Evolutionary conservation across 2,888 invertebrate species (phyloP), one percentile per base, ranked within the genome.

Genomic region (Dastarcus helophoroides): DNA sequence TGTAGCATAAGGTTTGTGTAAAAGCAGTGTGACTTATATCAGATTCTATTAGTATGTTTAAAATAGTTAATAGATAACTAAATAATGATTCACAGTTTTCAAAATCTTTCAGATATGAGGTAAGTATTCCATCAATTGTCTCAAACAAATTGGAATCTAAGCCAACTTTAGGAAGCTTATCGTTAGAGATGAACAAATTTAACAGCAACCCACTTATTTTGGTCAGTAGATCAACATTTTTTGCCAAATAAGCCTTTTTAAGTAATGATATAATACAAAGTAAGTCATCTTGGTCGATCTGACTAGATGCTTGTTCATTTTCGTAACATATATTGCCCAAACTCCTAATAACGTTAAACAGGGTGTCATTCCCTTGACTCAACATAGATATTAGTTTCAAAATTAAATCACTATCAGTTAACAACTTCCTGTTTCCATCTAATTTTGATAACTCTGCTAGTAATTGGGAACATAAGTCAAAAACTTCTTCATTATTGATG

Each of bases 241-340:
- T 36, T 21, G 47, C 31, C 16, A 41, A 35, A 11, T 34, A 25
- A 33, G 52, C 47, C 11, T 35, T 33, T 30, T 50, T 48, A 15
- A 60, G 39, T 11, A 24, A 37, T n/a, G n/a, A n/a, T n/a, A n/a
- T n/a, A n/a, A n/a, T 25, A 15, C 39, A 45, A 16, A 51, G 39
- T 23, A 60, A 39, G 9, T 59, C 59, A 26, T 49, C 46, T 36
- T 48, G 47, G 26, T 51, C 51, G 22, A 62, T 46, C 29, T 77
- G 54, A 36, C 67, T 67, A 39, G 76, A 65, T 10, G 74, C 71
- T 47, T 68, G 65, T 64, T 86, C 81, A 63, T 88, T 86, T 53
- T 89, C 80, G 56, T 81, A 90, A 56, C 86, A 88, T 51, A 91
- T 76, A 59, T 91, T 91, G 19, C 88, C 90, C 12, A 91, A 64